These are phyloP conservation scores for Agrotis exclamationis DNA, from an alignment of 2,888 invertebrate species.

Conservation along the genomic window DNA sequence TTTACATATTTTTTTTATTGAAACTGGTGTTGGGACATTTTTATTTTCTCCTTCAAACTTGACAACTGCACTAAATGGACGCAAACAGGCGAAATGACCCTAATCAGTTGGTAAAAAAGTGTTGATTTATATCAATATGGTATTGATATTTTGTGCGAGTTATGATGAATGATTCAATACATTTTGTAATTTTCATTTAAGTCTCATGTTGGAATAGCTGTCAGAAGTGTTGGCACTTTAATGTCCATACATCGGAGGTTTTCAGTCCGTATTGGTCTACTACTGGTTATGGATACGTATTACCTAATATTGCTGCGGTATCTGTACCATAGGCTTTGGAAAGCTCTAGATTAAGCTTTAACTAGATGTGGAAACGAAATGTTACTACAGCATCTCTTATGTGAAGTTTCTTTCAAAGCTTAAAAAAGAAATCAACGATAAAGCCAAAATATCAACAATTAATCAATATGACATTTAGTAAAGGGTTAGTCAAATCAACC, in stretches of 20 bases:
- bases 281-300: neutral
- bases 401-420: neutral
- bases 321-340: neutral
- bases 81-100: too few relatives aligned
- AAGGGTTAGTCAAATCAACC: neutral
- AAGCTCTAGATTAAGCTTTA: neutral
- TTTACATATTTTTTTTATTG: too few relatives aligned
- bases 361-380: neutral
- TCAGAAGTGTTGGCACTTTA: slow-evolving; percentile 22
- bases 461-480: neutral
- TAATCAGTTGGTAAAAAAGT: slow-evolving; percentile 51
- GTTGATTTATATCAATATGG: slow-evolving; percentile 50
- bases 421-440: too few relatives aligned
- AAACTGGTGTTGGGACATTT: too few relatives aligned
- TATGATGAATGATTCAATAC: slow-evolving; percentile 57
- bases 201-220: slow-evolving; percentile 25
- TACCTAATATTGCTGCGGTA: slow-evolving; percentile 8
- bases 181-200: slow-evolving; percentile 53
- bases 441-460: neutral
- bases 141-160: slow-evolving; percentile 47
- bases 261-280: slow-evolving; percentile 17
- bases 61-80: too few relatives aligned
- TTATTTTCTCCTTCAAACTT: too few relatives aligned
- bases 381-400: neutral
- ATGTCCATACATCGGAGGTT: slow-evolving; percentile 21